These are phyloP conservation scores for Gopherus evgoodei DNA, from an alignment of 2,113 vertebrate species.

Conservation along the genomic window DNA sequence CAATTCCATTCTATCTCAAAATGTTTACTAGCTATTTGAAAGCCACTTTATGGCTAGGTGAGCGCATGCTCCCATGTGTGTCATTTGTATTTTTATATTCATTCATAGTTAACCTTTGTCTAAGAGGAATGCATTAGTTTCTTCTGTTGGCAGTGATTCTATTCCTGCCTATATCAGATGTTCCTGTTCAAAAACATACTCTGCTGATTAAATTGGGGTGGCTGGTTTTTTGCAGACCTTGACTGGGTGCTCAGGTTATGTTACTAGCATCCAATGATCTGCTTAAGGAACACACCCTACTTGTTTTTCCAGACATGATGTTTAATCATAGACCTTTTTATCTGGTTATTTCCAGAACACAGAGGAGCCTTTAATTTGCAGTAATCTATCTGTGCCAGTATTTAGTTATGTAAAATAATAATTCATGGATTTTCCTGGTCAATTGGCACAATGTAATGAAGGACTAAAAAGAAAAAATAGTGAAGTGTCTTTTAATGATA, in stretches of 20 bases:
- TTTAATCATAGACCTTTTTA: conserved; percentile 25
- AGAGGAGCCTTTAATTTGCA: not conserved
- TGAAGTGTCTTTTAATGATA: fast-evolving
- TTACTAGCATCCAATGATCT: conserved; percentile 40
- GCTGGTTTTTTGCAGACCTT: not conserved
- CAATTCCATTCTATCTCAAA: not conserved
- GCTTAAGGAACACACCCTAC: conserved; percentile 58
- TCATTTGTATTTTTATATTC: conserved; percentile 33
- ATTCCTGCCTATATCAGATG: conserved; percentile 41
- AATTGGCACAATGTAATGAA: not conserved
- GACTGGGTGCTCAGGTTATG: conserved; percentile 11
- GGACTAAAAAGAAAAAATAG: not conserved
- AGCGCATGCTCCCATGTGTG: not conserved
- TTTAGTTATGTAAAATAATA: conserved; percentile 36
- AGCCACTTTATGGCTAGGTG: conserved; percentile 48
- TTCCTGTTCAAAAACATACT: conserved; percentile 45
- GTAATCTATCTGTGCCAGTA: not conserved
- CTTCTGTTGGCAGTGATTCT: conserved; percentile 32
- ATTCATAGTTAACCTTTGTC: conserved; percentile 68
- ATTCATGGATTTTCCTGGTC: not conserved
- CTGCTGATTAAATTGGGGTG: conserved; percentile 50
- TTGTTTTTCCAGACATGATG: conserved; percentile 38
- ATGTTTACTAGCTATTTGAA: conserved; percentile 61
- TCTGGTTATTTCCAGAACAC: conserved; percentile 61
- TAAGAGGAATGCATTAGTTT: conserved; percentile 57